Evolutionary conservation across 2,797 vertebrate genomes (phyloP), one percentile per base, ranked within the genome.

Genomic region (Melanotaenia boesemani): DNA sequence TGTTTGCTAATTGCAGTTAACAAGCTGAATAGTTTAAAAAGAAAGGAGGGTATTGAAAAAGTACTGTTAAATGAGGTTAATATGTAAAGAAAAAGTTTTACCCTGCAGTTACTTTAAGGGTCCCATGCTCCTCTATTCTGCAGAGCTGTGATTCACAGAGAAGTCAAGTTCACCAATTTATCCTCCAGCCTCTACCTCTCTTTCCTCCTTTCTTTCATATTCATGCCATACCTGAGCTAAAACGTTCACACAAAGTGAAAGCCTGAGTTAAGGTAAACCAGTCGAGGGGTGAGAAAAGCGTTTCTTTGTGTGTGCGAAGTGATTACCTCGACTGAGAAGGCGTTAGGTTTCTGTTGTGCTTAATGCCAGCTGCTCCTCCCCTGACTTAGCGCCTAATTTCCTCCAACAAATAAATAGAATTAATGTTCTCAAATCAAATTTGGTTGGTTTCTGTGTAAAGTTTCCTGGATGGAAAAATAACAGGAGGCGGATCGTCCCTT

Each of bases 321-420:
- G 79, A 91, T 90, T 85, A 71, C 74, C 46, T 71, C 87, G 83
- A 64, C 79, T 55, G 84, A 80, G 81, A 84, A 78, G 79, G 82
- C 79, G 77, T 93, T 90, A 66, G 80, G 86, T 94, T 92, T 92
- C 87, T 82, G 80, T 87, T 79, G 61, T 70, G 84, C 74, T 86
- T 75, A 74, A 86, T 86, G 81, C 83, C 77, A 76, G 55, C 78
- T 79, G 81, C 81, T 86, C 91, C 84, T 84, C 86, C 83, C 79
- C 74, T 86, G 78, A 85, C 85, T 81, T 87, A 76, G 80, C 83
- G 80, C 80, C 89, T 91, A 84, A 88, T 91, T 92, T 92, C 89
- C 89, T 87, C 76, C 80, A 66, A 88, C 77, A 89, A 90, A 91
- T 91, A 90, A 91, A 90, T 88, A 83, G 70, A 90, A 89, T 87